Base-by-base conservation (phyloP, 2,797 vertebrate species). In the Macroramphosus scolopax region DNA sequence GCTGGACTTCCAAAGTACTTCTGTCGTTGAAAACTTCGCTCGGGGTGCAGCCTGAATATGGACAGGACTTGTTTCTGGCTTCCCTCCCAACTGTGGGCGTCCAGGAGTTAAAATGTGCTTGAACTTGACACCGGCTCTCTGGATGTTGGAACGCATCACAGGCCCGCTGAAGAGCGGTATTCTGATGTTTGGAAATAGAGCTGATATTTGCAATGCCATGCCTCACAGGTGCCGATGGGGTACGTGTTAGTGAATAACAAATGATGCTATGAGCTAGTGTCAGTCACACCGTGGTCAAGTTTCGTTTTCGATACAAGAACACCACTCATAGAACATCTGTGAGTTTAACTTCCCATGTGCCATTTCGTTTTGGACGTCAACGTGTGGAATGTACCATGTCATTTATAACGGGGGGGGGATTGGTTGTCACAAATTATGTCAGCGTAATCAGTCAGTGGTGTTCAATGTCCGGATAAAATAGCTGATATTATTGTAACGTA, bases 151-250 rank as follows among this genome's bases (percentile, higher is more conserved):
- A 3, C 71, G 22, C 34, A 53, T 26, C 47, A 66, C 53, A 5
- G 51, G 52, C 56, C 57, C 52, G 6, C 61, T 17, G 59, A 4
- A 12, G 16, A 40, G 34, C 0, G 72, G 54, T 46, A 26, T 29
- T 68, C 72, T 62, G 43, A 75, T 1, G 14, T 32, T 43, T 51
- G 75, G 55, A 31, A 77, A 37, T 5, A 84, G 53, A 68, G 71
- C 65, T 61, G 80, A 68, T 30, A 83, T 60, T 33, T 73, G 81
- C 66, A 66, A 71, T 41, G 77, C 80, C 89, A 90, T 90, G 56
- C 5, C 56, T 26, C 6, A 24, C 11, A 5, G 32, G 46, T 38
- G 58, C 34, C 2, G 11, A 24, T 12, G 8, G 37, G 14, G 34
- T 0, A 29, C 20, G 46, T 44, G 28, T 47, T 58, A 18, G 38